Percentiles rank a stretch among this genome's conserved stretches.
These are phyloP conservation scores for Oreochromis aureus DNA, from an alignment of 2,113 vertebrate genomes.

Conservation along the genomic window DNA sequence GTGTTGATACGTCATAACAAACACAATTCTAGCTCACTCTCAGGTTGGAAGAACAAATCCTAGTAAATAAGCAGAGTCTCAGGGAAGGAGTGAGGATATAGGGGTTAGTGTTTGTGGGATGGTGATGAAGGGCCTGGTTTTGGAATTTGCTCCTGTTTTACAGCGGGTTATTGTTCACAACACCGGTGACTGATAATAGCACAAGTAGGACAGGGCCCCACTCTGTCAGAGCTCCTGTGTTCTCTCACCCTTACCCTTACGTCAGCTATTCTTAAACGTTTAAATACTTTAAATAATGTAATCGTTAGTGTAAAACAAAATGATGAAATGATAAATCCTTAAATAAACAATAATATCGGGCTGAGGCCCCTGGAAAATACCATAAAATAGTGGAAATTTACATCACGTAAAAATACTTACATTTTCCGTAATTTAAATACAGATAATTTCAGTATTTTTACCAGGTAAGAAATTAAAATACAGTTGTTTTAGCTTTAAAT, in stretches of 20 bases:
- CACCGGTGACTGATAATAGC: constrained; percentile 13
- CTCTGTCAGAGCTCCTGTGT: background rate
- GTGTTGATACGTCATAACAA: background rate
- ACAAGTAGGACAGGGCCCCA: background rate
- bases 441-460: background rate
- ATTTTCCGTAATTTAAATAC: background rate
- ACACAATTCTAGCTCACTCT: background rate
- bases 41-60: background rate
- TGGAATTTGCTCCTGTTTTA: constrained; percentile 46
- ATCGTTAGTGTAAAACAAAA: background rate
- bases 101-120: constrained; percentile 36
- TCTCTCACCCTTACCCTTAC: background rate
- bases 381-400: background rate
- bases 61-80: background rate
- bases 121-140: background rate
- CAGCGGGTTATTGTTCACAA: constrained; percentile 47
- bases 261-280: background rate
- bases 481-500: background rate
- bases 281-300: background rate
- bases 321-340: background rate
- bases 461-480: background rate
- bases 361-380: background rate
- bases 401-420: background rate
- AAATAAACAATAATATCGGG: background rate
- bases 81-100: background rate